phyloP scores from a whole-genome alignment of 2,113 vertebrate species.

The Corythornis vintsioides region DNA sequence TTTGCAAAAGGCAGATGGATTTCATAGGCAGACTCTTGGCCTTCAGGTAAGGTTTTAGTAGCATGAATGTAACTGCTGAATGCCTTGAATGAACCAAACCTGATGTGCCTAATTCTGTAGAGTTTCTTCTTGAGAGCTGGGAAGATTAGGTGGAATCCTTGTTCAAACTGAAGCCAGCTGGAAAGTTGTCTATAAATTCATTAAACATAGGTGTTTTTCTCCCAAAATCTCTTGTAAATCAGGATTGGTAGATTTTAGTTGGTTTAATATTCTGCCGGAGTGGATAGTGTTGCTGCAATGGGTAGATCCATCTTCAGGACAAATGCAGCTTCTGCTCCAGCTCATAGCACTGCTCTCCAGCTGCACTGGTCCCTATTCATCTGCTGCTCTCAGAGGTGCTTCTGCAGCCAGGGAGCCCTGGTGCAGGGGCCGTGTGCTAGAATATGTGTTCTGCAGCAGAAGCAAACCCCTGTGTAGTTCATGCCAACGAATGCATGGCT shows the following conservation, averaged over 20 bases:
- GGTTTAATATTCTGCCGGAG: neutral
- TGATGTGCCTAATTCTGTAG: neutral
- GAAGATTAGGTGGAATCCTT: neutral
- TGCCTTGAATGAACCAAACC: neutral
- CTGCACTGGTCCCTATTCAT: neutral
- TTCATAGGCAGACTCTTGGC: neutral
- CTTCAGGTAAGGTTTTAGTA: neutral
- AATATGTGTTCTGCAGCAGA: neutral
- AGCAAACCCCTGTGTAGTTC: neutral
- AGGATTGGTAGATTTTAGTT: neutral
- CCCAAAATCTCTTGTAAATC: neutral
- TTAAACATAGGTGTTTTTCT: neutral
- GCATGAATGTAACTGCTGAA: neutral
- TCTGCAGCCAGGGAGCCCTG: neutral
- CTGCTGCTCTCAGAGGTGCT: neutral
- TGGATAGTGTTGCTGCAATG: neutral
- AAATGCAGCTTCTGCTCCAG: neutral
- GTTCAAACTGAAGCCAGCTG: neutral
- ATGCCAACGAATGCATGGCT: neutral
- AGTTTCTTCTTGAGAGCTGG: neutral
- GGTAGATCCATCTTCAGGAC: neutral
- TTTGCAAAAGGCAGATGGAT: neutral
- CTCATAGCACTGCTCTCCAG: neutral
- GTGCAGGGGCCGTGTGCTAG: too few relatives aligned
- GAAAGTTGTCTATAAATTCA: neutral